Base-by-base conservation (phyloP, 2,113 vertebrate genomes). In the Alethe diademata region DNA sequence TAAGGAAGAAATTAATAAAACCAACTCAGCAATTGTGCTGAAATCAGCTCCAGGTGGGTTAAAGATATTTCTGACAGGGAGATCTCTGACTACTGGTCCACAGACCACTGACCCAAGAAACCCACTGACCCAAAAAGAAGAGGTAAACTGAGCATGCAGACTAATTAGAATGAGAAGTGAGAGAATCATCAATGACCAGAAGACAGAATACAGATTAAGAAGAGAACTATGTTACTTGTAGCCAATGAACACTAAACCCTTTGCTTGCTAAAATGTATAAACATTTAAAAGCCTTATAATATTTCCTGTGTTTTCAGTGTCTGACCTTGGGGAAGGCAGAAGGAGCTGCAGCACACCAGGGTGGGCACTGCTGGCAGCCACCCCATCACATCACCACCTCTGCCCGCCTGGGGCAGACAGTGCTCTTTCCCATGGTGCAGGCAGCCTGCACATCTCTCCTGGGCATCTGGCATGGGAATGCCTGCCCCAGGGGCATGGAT, bases 341-440 rank as follows among this genome's bases (percentile, higher is more conserved):
- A 54, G 47, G 16, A 67, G 12, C 6, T 57, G 9, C 24, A 58
- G 22, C 19, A n/a, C 13, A 42, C 2, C 23, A 36, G 18, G 14
- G 0, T 62, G 38, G 42, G 9, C 22, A 24, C 40, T 73, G 40
- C 11, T 26, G 28, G 33, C 15, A 74, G 38, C 33, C 1, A 4
- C 7, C 8, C 19, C 20, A 42, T 14, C 38, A 24, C 19, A 7
- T 19, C 6, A 16, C 9, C 3, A 3, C 5, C 28, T 48, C 38
- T 70, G 36, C 61, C 36, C 51, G 28, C 12, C 11, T 19, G 24
- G 25, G 19, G 19, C 47, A 53, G 26, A 24, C 33, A 71, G 57
- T 67, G 19, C 10, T 14, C 8, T 20, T 23, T 56, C 4, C 25
- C 0, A 0, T 17, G 33, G 36, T 23, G 42, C 4, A 51, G 28